Base-by-base conservation (phyloP, 2,797 vertebrate species). In the Leptatherina wallacei region DNA sequence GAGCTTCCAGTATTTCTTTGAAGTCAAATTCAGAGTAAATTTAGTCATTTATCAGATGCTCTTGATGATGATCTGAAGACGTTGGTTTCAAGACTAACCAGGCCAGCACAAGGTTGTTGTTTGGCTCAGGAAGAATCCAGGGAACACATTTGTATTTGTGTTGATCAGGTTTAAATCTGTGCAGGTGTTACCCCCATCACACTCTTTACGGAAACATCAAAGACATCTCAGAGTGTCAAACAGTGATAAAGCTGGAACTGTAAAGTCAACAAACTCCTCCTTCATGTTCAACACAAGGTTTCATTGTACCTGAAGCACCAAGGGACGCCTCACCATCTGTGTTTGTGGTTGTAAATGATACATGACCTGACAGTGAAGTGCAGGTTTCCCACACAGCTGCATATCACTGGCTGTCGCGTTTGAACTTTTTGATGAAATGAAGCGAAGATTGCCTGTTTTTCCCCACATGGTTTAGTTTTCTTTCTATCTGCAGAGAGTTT, bases 271-370 rank as follows among this genome's bases (percentile, higher is more conserved):
- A 22, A 67, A 29, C 38, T 38, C 30, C 0, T 6, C 36, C 20
- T 62, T 62, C 59, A 9, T 82, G 81, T 88, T 79, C 59, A 40
- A 59, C 83, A 75, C 22, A 0, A 64, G 74, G 68, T 49, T 75
- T 16, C 20, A 49, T 83, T 81, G 75, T 73, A 75, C 85, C 76
- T 85, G 58, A 62, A 71, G 65, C 78, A 20, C 60, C 0, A 13
- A 51, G 81, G 59, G 72, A 76, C 58, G 14, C 44, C 71, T 85
- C 70, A 32, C 78, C 82, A 57, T 85, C 85, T 85, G 85, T 85
- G 85, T 80, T 36, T 61, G 66, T 76, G 44, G 27, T 3, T 38
- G 24, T 86, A 22, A 88, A 89, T 90, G 85, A 88, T 85, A 66
- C 33, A 90, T 82, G 79, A n/a, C n/a, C 36, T 33, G 49, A 68